Evolutionary conservation across 2,888 invertebrate genomes (phyloP).

Genomic region (Choristoneura rosaceana): DNA sequence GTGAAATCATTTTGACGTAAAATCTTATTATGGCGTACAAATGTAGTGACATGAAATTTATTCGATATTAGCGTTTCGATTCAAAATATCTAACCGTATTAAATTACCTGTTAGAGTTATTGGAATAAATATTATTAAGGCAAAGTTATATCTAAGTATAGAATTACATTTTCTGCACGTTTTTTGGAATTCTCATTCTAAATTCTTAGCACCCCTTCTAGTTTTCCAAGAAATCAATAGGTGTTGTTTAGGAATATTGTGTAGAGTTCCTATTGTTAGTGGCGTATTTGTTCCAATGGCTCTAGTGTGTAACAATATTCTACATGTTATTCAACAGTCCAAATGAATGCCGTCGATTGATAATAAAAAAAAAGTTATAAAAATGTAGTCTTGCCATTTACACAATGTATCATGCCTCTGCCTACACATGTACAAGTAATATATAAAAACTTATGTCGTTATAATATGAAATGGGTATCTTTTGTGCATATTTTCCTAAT

Average conservation of each 20-base stretch:
- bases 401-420: conserved; percentile 57
- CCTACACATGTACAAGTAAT: conserved; percentile 56
- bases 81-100: conserved; percentile 6
- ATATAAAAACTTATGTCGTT: conserved; percentile 40
- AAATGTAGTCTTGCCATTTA: conserved; percentile 44
- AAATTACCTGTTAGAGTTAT: conserved; percentile 8
- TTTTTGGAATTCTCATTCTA: conserved; percentile 25
- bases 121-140: conserved; percentile 24
- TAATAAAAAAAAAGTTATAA: conserved; percentile 41
- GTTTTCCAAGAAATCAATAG: conserved; percentile 25
- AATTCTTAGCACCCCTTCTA: conserved; percentile 20
- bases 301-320: conserved; percentile 14
- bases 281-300: conserved; percentile 22
- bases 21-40: conserved; percentile 33
- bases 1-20: conserved; percentile 30
- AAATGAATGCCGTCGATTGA: conserved; percentile 51
- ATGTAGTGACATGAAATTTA: conserved; percentile 31
- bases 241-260: conserved; percentile 18
- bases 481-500: conserved; percentile 68
- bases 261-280: conserved; percentile 35
- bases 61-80: conserved; percentile 18
- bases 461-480: conserved; percentile 57
- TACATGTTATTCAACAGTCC: conserved; percentile 44
- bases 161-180: conserved; percentile 31
- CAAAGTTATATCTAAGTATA: conserved; percentile 15